Percentiles rank a stretch among this genome's conserved stretches.
These are phyloP conservation scores for Stictonetta naevosa DNA, from an alignment of 2,113 vertebrate genomes.

Conservation along the genomic window DNA sequence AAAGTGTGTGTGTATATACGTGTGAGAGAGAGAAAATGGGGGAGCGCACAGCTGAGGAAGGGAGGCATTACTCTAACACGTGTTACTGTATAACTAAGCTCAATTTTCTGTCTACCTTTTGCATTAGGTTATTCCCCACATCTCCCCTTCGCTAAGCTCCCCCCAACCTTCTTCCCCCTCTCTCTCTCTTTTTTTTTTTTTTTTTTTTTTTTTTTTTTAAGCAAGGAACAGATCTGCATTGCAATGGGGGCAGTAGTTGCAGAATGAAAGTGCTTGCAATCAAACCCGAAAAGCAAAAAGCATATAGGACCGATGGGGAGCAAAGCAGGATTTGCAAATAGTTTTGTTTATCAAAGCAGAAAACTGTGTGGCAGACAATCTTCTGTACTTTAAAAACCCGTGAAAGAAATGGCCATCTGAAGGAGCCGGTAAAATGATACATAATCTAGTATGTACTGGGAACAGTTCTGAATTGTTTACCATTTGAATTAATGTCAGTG, in stretches of 20 bases:
- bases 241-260: background rate
- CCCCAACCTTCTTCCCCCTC: background rate
- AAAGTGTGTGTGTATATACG: slow-evolving; percentile 84
- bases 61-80: slow-evolving; percentile 56
- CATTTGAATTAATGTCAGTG: slow-evolving; percentile 62
- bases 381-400: background rate
- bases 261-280: background rate
- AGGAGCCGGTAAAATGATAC: slow-evolving; percentile 36
- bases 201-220: background rate
- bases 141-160: background rate
- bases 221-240: background rate
- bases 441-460: background rate
- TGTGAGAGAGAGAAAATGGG: slow-evolving; percentile 66
- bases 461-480: slow-evolving; percentile 67
- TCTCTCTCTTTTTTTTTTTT: background rate
- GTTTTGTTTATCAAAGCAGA: slow-evolving; percentile 5
- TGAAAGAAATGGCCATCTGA: background rate
- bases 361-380: background rate
- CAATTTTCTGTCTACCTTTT: slow-evolving; percentile 41
- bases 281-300: background rate
- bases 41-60: slow-evolving; percentile 24
- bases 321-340: background rate
- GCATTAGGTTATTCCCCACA: background rate
- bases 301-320: background rate
- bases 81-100: slow-evolving; percentile 70